phyloP scores from a whole-genome alignment of 2,888 invertebrate species.

The Microctonus hyperodae region DNA sequence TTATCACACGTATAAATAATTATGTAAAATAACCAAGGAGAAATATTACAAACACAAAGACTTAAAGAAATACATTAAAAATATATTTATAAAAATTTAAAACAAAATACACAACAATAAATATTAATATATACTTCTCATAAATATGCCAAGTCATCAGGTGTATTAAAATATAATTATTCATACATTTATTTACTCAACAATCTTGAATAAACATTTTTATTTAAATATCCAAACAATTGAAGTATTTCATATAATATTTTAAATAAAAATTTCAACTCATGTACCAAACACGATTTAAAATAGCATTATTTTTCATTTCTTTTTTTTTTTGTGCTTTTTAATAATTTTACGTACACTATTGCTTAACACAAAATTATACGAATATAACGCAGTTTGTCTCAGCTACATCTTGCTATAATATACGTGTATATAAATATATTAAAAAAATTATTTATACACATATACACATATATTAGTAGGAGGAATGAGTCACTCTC shows the following conservation, averaged over 20 bases:
- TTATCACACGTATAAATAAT: too few relatives aligned
- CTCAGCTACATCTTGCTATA: not conserved
- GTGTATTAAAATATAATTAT: not conserved
- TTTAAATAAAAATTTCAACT: too few relatives aligned
- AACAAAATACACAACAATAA: not conserved
- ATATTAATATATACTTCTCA: not conserved
- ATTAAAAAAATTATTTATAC: too few relatives aligned
- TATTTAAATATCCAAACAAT: too few relatives aligned
- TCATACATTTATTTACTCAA: not conserved
- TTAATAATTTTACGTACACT: not conserved
- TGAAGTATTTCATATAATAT: too few relatives aligned
- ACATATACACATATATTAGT: not conserved
- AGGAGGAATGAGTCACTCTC: conserved; percentile 28
- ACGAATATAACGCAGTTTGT: not conserved
- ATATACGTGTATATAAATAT: not conserved
- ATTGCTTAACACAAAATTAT: not conserved
- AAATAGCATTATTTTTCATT: too few relatives aligned
- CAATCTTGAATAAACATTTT: not conserved
- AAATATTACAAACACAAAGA: too few relatives aligned
- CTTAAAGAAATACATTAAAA: not conserved
- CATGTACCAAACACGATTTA: too few relatives aligned
- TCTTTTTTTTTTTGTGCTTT: not conserved
- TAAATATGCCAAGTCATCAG: not conserved
- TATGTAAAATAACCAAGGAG: too few relatives aligned
- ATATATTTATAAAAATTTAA: too few relatives aligned